A percentile compares a stretch with the other conserved stretches of the same genome.
Evolutionary conservation across 1,140 invertebrate species (phyloP).

Genomic region (Drosophila varians): DNA sequence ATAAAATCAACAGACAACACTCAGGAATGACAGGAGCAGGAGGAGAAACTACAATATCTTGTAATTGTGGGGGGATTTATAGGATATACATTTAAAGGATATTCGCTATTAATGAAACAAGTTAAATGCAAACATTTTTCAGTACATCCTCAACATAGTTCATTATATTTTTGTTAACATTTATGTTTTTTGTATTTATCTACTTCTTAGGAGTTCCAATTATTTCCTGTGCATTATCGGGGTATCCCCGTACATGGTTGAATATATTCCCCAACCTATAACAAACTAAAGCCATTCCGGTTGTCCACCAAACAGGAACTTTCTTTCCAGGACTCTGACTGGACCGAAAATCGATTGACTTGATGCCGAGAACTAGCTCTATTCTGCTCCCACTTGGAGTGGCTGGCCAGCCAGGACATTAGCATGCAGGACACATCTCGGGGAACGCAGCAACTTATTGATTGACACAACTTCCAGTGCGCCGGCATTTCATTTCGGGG

Average conservation of each 20-base stretch:
- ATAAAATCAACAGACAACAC: slow-evolving; percentile 78
- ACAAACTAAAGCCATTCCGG: slow-evolving; percentile 3
- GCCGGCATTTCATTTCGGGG: slow-evolving; percentile 56
- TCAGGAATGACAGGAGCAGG: slow-evolving; percentile 45
- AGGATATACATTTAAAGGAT: background rate
- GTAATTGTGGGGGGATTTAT: slow-evolving; percentile 14
- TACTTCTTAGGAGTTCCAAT: background rate
- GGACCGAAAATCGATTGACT: slow-evolving; percentile 34
- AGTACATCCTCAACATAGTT: too few species aligned
- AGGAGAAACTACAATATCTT: background rate
- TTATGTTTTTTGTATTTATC: background rate
- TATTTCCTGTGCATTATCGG: slow-evolving; percentile 7
- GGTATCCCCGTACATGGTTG: slow-evolving; percentile 25
- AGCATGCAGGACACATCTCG: slow-evolving; percentile 75
- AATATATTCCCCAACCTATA: slow-evolving; percentile 23
- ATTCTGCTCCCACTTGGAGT: background rate
- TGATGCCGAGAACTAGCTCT: slow-evolving; percentile 11
- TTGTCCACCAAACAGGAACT: background rate
- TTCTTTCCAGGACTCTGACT: slow-evolving; percentile 6
- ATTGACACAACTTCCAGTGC: slow-evolving; percentile 80
- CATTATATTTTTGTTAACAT: too few species aligned
- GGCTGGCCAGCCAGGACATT: slow-evolving; percentile 34
- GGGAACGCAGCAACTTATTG: slow-evolving; percentile 72
- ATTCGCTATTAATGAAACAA: too few species aligned
- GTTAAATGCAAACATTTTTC: too few species aligned